These are phyloP conservation scores for Hetaerina americana DNA, from an alignment of 1,140 invertebrate genomes.

Conservation along the genomic window DNA sequence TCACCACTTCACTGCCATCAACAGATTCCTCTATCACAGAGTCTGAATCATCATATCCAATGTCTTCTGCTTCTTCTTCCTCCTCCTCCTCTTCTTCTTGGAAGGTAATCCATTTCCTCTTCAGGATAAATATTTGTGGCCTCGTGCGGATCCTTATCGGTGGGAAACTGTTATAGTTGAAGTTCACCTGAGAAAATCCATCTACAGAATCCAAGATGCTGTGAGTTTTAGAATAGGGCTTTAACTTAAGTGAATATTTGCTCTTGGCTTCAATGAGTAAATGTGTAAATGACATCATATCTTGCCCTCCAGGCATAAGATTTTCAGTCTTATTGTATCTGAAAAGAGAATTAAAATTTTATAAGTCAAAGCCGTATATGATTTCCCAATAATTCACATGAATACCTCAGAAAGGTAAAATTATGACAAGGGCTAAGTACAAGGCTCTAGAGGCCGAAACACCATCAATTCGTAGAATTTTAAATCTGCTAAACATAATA, in stretches of 20 bases:
- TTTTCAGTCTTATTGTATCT: constrained; percentile 82
- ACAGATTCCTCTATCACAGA: constrained; percentile 22
- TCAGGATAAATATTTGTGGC: constrained; percentile 62
- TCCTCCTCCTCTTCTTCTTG: neutral
- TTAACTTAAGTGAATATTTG: constrained; percentile 60
- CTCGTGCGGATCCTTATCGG: constrained; percentile 68
- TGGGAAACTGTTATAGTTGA: constrained; percentile 62
- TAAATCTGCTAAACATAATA: too few relatives aligned
- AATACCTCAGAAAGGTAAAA: too few relatives aligned
- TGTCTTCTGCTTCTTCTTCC: neutral
- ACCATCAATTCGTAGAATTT: too few relatives aligned
- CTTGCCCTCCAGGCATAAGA: constrained; percentile 41
- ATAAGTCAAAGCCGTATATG: neutral
- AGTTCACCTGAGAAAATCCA: constrained; percentile 63
- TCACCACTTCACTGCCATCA: constrained; percentile 16
- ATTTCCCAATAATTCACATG: too few relatives aligned
- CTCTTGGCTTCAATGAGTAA: constrained; percentile 67
- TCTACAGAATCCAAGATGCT: constrained; percentile 60
- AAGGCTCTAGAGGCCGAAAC: too few relatives aligned
- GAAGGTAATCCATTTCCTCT: constrained; percentile 29
- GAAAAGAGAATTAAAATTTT: constrained; percentile 24
- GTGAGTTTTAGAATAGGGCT: constrained; percentile 54
- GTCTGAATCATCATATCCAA: constrained; percentile 22
- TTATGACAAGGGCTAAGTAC: too few relatives aligned
- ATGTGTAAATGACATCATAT: constrained; percentile 60